These are phyloP conservation scores for Grus americana DNA, from an alignment of 2,113 vertebrate genomes.

Conservation along the genomic window DNA sequence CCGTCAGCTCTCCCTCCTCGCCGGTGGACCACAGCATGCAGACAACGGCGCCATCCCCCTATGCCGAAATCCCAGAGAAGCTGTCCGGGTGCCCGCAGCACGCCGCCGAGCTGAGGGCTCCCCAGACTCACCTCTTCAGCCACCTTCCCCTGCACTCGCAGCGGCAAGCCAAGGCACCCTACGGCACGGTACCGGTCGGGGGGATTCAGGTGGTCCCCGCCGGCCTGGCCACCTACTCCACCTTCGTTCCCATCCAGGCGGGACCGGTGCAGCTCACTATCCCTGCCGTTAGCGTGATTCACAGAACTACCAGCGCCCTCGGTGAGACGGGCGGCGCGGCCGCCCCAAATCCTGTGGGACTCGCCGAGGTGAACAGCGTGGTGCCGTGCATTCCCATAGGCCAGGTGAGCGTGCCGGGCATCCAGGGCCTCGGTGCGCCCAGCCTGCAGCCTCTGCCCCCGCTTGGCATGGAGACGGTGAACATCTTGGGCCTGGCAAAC, in stretches of 20 bases:
- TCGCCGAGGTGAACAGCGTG: constrained; percentile 81
- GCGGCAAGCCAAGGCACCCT: constrained; percentile 83
- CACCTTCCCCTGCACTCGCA: constrained; percentile 96
- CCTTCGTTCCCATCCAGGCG: constrained; percentile 91
- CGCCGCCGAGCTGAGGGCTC: constrained; percentile 27
- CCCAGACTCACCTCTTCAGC: constrained; percentile 87
- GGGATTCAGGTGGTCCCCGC: constrained; percentile 92
- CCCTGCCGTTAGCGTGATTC: constrained; percentile 89
- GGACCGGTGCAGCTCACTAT: constrained; percentile 92
- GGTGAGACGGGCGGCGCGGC: constrained; percentile 32
- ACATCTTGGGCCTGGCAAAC: constrained; percentile 86
- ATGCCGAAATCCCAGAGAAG: constrained; percentile 52
- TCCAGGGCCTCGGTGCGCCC: constrained; percentile 76
- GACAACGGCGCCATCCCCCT: background rate
- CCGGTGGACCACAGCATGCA: constrained; percentile 73
- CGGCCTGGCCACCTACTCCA: constrained; percentile 88
- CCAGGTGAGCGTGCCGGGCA: constrained; percentile 80
- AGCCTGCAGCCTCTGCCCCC: constrained; percentile 77
- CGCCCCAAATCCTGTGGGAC: constrained; percentile 53
- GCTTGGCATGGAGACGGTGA: constrained; percentile 84
- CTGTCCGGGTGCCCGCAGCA: constrained; percentile 54
- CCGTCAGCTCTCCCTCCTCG: background rate
- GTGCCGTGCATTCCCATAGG: constrained; percentile 90
- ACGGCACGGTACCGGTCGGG: constrained; percentile 88
- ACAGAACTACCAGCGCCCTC: constrained; percentile 75